phyloP scores from a whole-genome alignment of 1,140 invertebrate genomes.

The Eufriesea mexicana region DNA sequence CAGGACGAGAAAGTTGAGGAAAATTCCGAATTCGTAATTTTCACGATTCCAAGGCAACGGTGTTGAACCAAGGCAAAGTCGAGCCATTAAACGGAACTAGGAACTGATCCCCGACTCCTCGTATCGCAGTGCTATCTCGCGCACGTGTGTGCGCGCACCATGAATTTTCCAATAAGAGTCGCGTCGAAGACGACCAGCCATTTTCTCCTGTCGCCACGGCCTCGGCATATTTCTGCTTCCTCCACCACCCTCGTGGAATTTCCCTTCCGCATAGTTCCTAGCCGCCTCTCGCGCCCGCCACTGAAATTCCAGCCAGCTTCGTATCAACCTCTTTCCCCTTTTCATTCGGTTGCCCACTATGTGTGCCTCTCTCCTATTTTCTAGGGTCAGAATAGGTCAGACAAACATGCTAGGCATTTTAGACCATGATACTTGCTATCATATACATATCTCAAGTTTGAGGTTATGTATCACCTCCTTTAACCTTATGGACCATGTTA shows the following conservation, averaged over 20 bases:
- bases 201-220: conserved; percentile 58
- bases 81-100: conserved; percentile 1
- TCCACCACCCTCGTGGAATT: conserved; percentile 61
- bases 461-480: no score
- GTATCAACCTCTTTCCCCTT: conserved; percentile 56
- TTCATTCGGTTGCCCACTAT: background rate
- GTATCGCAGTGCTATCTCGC: background rate
- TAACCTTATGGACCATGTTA: no score
- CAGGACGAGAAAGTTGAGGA: no score
- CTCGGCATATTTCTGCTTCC: conserved; percentile 57
- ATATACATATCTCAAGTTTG: no score
- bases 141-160: conserved; percentile 17
- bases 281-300: conserved; percentile 61
- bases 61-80: background rate
- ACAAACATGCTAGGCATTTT: background rate
- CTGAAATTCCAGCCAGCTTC: conserved; percentile 60
- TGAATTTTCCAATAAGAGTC: conserved; percentile 67
- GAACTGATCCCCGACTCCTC: background rate
- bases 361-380: background rate
- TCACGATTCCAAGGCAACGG: background rate
- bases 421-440: no score
- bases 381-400: background rate
- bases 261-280: conserved; percentile 67
- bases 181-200: conserved; percentile 56
- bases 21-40: no score